phyloP scores from a whole-genome alignment of 2,113 vertebrate genomes.

The Xiphias gladius region DNA sequence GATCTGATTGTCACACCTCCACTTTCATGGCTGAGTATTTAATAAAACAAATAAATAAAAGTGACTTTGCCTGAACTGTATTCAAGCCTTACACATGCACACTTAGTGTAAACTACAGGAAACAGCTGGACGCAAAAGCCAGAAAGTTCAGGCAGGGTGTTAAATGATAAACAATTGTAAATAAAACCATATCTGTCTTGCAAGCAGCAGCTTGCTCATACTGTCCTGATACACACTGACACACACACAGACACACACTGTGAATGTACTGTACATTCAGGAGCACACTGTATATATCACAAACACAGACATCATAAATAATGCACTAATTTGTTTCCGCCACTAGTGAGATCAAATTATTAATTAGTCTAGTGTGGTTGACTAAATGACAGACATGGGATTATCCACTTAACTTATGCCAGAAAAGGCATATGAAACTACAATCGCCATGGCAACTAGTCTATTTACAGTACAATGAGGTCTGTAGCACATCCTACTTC shows the following conservation, averaged over 20 bases:
- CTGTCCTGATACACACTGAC: slow-evolving; percentile 8
- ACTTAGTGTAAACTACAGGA: slow-evolving; percentile 60
- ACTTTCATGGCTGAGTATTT: neutral
- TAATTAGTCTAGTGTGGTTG: neutral
- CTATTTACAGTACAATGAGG: slow-evolving; percentile 70
- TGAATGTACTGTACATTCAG: slow-evolving; percentile 5
- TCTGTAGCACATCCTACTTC: slow-evolving; percentile 35
- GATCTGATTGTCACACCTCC: neutral
- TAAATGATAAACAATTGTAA: slow-evolving; percentile 74
- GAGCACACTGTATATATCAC: slow-evolving; percentile 1
- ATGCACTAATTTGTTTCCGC: neutral
- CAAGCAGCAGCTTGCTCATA: slow-evolving; percentile 32
- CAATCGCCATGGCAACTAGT: slow-evolving; percentile 75
- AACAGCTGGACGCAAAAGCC: slow-evolving; percentile 70
- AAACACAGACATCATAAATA: slow-evolving; percentile 4
- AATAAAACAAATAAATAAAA: slow-evolving; percentile 5
- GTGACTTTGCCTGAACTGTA: slow-evolving; percentile 1
- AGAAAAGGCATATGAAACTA: slow-evolving; percentile 37
- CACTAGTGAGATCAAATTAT: neutral
- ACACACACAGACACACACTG: neutral
- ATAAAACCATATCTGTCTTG: slow-evolving; percentile 60
- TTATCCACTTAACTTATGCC: slow-evolving; percentile 11
- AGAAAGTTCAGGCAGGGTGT: slow-evolving; percentile 51
- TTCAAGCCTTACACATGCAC: slow-evolving; percentile 14
- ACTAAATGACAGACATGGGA: slow-evolving; percentile 44